Evolutionary conservation across 2,888 invertebrate species (phyloP).

Genomic region (Tipula confusa): DNA sequence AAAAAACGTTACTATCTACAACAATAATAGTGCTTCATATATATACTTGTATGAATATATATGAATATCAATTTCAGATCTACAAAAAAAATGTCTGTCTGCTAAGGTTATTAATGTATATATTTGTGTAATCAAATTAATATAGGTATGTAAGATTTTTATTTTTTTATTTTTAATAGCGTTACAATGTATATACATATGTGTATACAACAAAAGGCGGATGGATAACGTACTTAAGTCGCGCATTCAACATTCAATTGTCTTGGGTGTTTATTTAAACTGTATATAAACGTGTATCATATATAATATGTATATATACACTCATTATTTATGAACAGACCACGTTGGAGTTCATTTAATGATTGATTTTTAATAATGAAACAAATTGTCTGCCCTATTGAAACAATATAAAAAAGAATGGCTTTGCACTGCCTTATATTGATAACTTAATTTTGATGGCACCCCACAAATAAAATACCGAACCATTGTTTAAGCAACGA

Average conservation of each 20-base stretch:
- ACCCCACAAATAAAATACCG: too few species aligned
- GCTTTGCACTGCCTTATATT: too few species aligned
- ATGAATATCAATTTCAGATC: background rate
- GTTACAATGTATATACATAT: background rate
- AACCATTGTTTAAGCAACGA: too few species aligned
- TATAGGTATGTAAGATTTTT: background rate
- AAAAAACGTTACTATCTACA: background rate
- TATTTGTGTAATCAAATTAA: background rate
- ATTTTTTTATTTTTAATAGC: background rate
- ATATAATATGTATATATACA: background rate
- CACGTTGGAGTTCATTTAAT: background rate
- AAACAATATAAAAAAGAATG: too few species aligned
- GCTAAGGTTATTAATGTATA: background rate
- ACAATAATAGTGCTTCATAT: background rate
- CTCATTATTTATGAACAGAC: background rate
- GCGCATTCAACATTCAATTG: conserved; percentile 3
- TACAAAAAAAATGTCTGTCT: background rate
- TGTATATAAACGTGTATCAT: background rate
- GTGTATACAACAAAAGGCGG: background rate
- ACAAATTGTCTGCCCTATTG: background rate
- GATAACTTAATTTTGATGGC: too few species aligned
- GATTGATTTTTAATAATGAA: background rate
- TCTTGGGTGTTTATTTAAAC: background rate
- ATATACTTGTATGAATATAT: background rate
- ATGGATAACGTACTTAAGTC: background rate